Evolutionary conservation across 1,140 invertebrate genomes (phyloP).

Genomic region (Lucilia sericata): DNA sequence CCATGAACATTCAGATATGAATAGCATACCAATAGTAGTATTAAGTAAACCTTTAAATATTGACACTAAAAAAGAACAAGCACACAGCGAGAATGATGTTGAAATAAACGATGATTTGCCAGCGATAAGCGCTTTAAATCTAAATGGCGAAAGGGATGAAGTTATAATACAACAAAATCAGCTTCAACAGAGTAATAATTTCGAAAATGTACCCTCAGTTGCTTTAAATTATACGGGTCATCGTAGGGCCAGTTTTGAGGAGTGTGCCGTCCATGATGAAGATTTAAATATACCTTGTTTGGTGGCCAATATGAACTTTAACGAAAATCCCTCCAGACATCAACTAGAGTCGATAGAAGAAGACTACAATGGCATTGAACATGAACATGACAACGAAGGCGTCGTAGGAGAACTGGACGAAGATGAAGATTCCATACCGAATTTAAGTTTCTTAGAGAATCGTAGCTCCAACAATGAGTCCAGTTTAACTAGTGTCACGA

Average conservation of each 20-base stretch:
- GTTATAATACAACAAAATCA: not conserved
- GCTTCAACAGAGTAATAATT: not conserved
- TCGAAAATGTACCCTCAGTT: not conserved
- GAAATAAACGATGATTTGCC: constrained; percentile 51
- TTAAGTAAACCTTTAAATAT: not conserved
- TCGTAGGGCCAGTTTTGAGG: constrained; percentile 53
- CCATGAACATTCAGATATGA: not conserved
- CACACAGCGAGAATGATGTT: constrained; percentile 33
- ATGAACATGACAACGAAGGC: not conserved
- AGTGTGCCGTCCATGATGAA: constrained; percentile 54
- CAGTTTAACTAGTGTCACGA: constrained; percentile 63
- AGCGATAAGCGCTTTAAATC: constrained; percentile 61
- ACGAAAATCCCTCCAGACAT: constrained; percentile 6
- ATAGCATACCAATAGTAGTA: constrained; percentile 10
- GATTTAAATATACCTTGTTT: not conserved
- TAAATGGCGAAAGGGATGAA: constrained; percentile 49
- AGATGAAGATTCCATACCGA: constrained; percentile 51
- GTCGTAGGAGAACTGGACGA: not conserved
- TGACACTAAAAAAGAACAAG: not conserved
- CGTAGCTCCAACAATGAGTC: constrained; percentile 64
- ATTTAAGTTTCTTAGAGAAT: constrained; percentile 59
- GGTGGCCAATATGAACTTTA: not conserved
- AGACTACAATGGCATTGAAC: not conserved
- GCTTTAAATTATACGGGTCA: constrained; percentile 43
- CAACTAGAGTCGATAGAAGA: not conserved